Percentiles rank a stretch among this genome's conserved stretches.
Conservation (phyloP, 1,140 invertebrate species). For the Cydia splendana region DNA sequence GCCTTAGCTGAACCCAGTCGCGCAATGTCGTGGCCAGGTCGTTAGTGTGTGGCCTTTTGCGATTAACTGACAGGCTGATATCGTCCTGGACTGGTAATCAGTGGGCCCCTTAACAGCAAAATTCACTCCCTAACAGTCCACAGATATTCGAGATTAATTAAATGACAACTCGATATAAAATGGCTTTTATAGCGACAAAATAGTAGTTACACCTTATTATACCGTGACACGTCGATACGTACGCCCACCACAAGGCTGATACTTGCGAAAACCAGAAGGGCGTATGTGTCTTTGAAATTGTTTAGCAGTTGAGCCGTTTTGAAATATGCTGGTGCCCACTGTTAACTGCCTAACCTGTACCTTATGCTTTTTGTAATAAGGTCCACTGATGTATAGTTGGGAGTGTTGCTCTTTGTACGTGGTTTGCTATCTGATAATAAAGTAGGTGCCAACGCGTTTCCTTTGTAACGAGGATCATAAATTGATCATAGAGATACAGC, state of each 20-base stretch:
- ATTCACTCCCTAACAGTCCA: background rate
- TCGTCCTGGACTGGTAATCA: too few relatives aligned
- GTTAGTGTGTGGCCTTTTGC: too few relatives aligned
- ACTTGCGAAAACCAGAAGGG: background rate
- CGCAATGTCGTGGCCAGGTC: too few relatives aligned
- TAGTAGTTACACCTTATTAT: background rate
- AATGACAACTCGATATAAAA: background rate
- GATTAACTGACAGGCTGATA: too few relatives aligned
- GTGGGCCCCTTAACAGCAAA: background rate
- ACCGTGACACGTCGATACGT: background rate
- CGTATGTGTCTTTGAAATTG: background rate
- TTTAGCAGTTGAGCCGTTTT: background rate
- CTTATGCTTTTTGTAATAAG: too few relatives aligned
- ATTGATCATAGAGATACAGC: conserved; percentile 11
- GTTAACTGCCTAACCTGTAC: too few relatives aligned
- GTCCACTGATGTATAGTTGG: too few relatives aligned
- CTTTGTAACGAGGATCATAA: conserved; percentile 22
- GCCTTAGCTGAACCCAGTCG: too few relatives aligned
- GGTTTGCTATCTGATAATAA: conserved; percentile 22
- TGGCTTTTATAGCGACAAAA: background rate
- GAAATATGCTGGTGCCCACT: background rate
- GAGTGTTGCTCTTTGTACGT: too few relatives aligned
- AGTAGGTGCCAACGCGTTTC: conserved; percentile 10
- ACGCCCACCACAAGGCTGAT: background rate
- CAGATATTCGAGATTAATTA: background rate